These are phyloP conservation scores for Bombus cullumanus DNA, from an alignment of 1,140 invertebrate genomes.

Conservation along the genomic window DNA sequence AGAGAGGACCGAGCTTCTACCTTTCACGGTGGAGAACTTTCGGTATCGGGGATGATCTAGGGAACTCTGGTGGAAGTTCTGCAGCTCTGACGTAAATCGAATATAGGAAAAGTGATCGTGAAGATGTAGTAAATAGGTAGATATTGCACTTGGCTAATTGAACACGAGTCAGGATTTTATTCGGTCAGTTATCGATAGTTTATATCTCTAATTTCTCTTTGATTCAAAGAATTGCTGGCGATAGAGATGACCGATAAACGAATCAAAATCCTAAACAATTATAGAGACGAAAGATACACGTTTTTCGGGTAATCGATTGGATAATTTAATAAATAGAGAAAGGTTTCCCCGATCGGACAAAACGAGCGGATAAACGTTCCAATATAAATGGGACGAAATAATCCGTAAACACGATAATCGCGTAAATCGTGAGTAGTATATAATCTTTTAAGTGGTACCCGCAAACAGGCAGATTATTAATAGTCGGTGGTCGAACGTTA, in stretches of 20 bases:
- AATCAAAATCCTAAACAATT: not conserved
- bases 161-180: not conserved
- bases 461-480: slow-evolving; percentile 37
- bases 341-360: not conserved
- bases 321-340: not conserved
- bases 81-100: not conserved
- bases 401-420: slow-evolving; percentile 15
- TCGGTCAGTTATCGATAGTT: not conserved
- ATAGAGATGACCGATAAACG: not conserved
- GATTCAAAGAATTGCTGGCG: not conserved
- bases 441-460: slow-evolving; percentile 37
- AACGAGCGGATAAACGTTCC: not conserved
- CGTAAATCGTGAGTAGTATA: slow-evolving; percentile 6
- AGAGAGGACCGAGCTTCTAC: slow-evolving; percentile 5
- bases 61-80: not conserved
- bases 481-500: slow-evolving; percentile 21
- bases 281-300: not conserved
- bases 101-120: not conserved
- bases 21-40: not conserved
- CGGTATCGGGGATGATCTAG: not conserved
- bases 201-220: not conserved
- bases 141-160: too few relatives aligned
- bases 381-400: slow-evolving; percentile 3
- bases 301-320: not conserved
- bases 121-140: not conserved